Conservation (phyloP, 2,888 invertebrate species). For the Acrobasis consociella region DNA sequence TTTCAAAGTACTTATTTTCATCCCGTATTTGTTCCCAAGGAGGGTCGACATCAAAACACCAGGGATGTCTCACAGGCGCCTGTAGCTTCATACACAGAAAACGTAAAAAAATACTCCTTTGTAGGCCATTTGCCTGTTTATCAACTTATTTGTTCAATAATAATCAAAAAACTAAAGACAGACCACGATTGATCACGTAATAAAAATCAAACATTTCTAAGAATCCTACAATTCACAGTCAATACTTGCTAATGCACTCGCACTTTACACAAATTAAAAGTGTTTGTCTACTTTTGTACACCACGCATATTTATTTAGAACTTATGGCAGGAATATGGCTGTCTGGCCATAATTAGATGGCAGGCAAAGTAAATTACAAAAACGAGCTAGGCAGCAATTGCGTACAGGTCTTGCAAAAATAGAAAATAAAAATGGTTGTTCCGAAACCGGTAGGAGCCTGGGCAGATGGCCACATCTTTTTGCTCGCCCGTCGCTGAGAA, state of each 20-base stretch:
- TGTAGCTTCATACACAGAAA: no score
- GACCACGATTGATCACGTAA: not conserved
- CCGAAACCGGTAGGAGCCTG: constrained; percentile 33
- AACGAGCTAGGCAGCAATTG: constrained; percentile 33
- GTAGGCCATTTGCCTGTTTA: no score
- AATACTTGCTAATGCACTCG: not conserved
- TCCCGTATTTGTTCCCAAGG: no score
- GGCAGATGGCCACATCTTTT: constrained; percentile 36
- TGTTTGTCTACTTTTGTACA: not conserved
- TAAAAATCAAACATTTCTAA: not conserved
- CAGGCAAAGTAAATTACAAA: constrained; percentile 35
- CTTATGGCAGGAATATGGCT: constrained; percentile 17
- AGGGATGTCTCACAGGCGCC: no score
- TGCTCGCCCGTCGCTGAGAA: constrained; percentile 32
- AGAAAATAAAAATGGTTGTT: constrained; percentile 33
- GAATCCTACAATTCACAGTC: not conserved
- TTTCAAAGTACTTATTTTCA: no score
- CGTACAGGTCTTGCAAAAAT: constrained; percentile 33
- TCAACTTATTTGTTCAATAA: no score
- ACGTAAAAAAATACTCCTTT: no score
- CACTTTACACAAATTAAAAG: constrained; percentile 12
- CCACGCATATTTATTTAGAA: constrained; percentile 16
- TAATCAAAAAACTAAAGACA: not conserved
- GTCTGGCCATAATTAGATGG: constrained; percentile 29
- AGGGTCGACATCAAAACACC: no score